phyloP scores from a whole-genome alignment of 2,113 vertebrate genomes.

The Microtus richardsoni region DNA sequence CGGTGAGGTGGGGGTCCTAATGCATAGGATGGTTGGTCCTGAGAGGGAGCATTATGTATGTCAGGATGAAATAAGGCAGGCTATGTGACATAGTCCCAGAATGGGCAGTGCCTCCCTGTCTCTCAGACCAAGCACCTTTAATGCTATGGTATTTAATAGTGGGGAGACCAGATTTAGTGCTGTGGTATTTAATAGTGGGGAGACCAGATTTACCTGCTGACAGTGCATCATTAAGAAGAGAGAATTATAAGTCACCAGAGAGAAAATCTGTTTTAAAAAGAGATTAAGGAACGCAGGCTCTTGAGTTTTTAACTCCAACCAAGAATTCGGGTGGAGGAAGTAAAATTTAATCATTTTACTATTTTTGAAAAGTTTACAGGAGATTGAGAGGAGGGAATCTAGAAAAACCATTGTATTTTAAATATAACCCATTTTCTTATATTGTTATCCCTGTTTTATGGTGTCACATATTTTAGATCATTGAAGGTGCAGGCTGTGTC shows the following conservation, averaged over 20 bases:
- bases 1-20: background rate
- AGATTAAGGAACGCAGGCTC: background rate
- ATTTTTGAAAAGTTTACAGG: background rate
- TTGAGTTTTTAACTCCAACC: constrained; percentile 7
- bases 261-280: constrained; percentile 29
- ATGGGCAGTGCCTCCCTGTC: background rate
- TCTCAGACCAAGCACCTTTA: constrained; percentile 5
- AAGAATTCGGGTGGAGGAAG: constrained; percentile 39
- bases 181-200: background rate
- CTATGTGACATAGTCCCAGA: background rate
- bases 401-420: background rate
- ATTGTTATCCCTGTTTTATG: background rate
- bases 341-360: constrained; percentile 40
- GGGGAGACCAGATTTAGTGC: background rate
- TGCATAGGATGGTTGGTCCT: background rate
- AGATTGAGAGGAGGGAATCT: background rate
- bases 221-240: background rate
- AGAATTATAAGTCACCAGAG: constrained; percentile 5
- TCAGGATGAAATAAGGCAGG: background rate
- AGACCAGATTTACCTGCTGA: background rate
- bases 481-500: background rate
- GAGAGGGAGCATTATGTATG: background rate
- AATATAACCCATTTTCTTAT: background rate
- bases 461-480: background rate
- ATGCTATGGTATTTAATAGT: background rate